phyloP scores from a whole-genome alignment of 2,113 vertebrate genomes.

The Rhadina sibilatrix region DNA sequence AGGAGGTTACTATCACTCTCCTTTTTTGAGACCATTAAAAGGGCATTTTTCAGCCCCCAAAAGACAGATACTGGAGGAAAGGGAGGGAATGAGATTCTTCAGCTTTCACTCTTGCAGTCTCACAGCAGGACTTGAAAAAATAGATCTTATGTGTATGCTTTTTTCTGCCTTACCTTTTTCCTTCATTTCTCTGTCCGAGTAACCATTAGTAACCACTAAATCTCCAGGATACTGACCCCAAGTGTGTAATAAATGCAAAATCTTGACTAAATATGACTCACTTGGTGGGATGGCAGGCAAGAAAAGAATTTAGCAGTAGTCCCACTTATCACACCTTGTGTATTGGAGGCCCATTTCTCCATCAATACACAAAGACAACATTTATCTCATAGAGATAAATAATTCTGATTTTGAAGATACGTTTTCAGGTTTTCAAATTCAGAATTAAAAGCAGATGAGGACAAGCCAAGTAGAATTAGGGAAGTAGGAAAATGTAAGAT shows the following conservation, averaged over 20 bases:
- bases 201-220: slow-evolving; percentile 33
- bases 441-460: neutral
- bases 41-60: neutral
- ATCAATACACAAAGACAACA: neutral
- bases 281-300: neutral
- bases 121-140: neutral
- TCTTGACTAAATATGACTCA: neutral
- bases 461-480: neutral
- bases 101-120: neutral
- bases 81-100: neutral
- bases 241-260: neutral
- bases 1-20: neutral
- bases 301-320: neutral
- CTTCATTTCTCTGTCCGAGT: neutral
- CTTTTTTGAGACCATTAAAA: neutral
- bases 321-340: neutral
- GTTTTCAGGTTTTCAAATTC: neutral
- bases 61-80: neutral
- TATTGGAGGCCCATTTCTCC: neutral
- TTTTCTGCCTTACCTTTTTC: neutral
- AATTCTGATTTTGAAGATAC: neutral
- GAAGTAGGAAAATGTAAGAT: neutral
- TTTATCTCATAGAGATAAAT: neutral
- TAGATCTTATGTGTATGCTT: neutral
- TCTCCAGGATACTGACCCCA: slow-evolving; percentile 21